phyloP scores from a whole-genome alignment of 2,888 invertebrate species.

The Enchytraeus crypticus region DNA sequence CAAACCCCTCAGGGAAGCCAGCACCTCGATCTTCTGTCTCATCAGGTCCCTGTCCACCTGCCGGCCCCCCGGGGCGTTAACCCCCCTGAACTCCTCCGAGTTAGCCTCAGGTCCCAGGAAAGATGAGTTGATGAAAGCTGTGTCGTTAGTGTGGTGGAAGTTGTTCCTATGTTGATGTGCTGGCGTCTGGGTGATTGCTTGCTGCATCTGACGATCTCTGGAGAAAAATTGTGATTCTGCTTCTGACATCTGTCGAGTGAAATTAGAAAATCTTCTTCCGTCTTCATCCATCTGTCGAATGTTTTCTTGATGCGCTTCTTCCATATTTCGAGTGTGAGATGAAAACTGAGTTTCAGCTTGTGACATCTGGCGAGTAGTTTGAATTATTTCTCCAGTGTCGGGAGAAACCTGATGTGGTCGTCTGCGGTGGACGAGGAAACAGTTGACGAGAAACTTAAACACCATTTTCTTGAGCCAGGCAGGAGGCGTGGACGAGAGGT shows the following conservation, averaged over 20 bases:
- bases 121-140: neutral
- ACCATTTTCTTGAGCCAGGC: conserved; percentile 18
- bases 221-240: no score
- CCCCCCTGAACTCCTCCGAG: neutral
- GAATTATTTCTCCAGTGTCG: neutral
- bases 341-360: no score
- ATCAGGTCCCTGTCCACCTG: neutral
- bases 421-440: neutral
- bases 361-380: no score
- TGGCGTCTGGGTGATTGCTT: no score
- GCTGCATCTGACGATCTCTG: no score
- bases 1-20: neutral
- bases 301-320: no score
- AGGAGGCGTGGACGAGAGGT: conserved; percentile 10
- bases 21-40: neutral
- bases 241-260: no score
- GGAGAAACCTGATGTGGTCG: neutral
- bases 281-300: no score
- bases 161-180: neutral
- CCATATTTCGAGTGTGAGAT: no score
- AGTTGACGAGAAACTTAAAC: conserved; percentile 5
- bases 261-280: no score
- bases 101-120: neutral
- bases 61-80: neutral
- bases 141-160: neutral